Base-by-base conservation (phyloP, 2,888 invertebrate genomes). In the Copidosoma aretas region DNA sequence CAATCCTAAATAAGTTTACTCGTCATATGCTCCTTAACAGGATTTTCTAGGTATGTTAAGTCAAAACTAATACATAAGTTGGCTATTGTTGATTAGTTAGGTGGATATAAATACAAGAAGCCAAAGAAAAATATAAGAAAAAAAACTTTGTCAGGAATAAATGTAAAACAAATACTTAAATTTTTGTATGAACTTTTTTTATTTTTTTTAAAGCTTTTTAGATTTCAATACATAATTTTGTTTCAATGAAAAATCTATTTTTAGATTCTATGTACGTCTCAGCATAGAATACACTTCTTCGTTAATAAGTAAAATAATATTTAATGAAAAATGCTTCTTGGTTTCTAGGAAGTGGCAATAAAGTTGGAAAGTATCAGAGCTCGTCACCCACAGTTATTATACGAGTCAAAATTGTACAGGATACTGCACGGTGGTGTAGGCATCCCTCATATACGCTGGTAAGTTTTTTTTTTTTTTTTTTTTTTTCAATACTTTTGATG, bases 341-440 rank as follows among this genome's bases (percentile, higher is more conserved):
- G 15, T 60, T 84, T 83, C 61, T 85, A 97, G 92, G 98, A 99
- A 89, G 98, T 99, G 78, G 99, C 99, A 79, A 96, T 99, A 76
- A 99, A 99, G 88, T 89, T 99, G 85, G 99, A 99, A 89, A 94
- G 93, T 81, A 89, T 94, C 78, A 93, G 95, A 84, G 98, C 98
- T 74, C 93, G 98, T 79, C 99, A 99, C 86, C 99, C 99, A 51
- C 99, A 99, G 85, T 90, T 99, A 78, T 90, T 98, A 77, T 99
- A 99, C 86, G 99, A 99, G 87, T 97, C 97, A 85, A 95, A 98
- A 88, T 89, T 99, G 77, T 99, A 99, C 88, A 95, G 97, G 88
- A 93, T 99, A 86, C 91, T 99, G 85, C 94, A 96, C 86, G 98
- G 98, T 81, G 97, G 97, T 83, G 90, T 94, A 81, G 95, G 95